phyloP scores from a whole-genome alignment of 2,888 invertebrate genomes.

The Cacoxenus indagator region DNA sequence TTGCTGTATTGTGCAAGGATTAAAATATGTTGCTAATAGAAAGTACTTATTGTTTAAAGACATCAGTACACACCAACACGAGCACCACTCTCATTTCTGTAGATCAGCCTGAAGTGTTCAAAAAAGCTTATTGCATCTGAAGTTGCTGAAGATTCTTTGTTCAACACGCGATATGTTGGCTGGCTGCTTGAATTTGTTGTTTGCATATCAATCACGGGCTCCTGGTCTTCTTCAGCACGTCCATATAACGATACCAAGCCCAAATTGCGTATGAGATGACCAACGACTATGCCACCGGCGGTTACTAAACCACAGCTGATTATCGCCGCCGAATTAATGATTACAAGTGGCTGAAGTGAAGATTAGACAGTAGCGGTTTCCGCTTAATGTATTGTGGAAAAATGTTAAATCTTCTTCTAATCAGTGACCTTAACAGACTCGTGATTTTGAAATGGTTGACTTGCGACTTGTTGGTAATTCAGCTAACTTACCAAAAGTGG shows the following conservation, averaged over 20 bases:
- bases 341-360: conserved; percentile 49
- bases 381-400: too few species aligned
- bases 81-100: conserved; percentile 54
- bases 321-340: conserved; percentile 57
- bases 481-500: too few species aligned
- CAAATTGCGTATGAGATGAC: conserved; percentile 49
- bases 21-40: neutral
- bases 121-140: conserved; percentile 31
- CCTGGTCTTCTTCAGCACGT: neutral
- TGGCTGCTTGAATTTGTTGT: neutral
- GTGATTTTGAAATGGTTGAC: too few species aligned
- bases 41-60: neutral
- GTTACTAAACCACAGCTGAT: conserved; percentile 53
- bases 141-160: neutral
- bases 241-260: conserved; percentile 34
- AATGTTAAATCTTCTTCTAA: too few species aligned
- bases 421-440: too few species aligned
- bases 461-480: too few species aligned
- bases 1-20: conserved; percentile 44
- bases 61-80: conserved; percentile 48
- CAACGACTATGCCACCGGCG: conserved; percentile 46
- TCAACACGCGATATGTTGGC: neutral
- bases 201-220: neutral
- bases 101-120: conserved; percentile 57
- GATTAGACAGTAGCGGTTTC: too few species aligned